Evolutionary conservation across 2,888 invertebrate species (phyloP).

Genomic region (Aelia acuminata): DNA sequence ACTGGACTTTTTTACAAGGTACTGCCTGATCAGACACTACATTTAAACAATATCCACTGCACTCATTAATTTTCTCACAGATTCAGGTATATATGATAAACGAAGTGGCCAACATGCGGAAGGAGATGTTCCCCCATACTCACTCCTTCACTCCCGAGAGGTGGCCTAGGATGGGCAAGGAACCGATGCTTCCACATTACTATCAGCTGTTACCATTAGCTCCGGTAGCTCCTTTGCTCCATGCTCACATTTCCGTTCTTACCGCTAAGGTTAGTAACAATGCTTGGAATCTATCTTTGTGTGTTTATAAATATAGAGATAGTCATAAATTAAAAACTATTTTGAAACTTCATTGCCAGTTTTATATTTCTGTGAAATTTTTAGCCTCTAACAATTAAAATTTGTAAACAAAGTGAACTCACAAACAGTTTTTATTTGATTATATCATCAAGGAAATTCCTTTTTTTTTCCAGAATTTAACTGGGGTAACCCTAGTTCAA

Average conservation of each 20-base stretch:
- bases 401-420: too few relatives aligned
- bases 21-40: too few relatives aligned
- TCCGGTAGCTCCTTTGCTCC: constrained; percentile 3
- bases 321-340: too few relatives aligned
- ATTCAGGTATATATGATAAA: constrained; percentile 55
- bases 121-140: constrained; percentile 25
- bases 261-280: constrained; percentile 56
- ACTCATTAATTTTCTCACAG: not conserved
- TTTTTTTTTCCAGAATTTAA: too few relatives aligned
- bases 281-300: not conserved
- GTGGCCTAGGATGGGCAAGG: constrained; percentile 47
- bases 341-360: too few relatives aligned
- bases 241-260: constrained; percentile 49
- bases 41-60: too few relatives aligned
- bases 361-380: too few relatives aligned
- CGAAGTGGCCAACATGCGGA: constrained; percentile 44
- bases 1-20: too few relatives aligned
- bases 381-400: too few relatives aligned
- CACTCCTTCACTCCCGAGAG: constrained; percentile 46
- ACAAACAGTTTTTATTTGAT: too few relatives aligned
- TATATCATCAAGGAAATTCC: too few relatives aligned
- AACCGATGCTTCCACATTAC: constrained; percentile 37
- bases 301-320: not conserved
- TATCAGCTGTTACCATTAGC: constrained; percentile 10
- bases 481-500: too few relatives aligned